A percentile compares a stretch with the other conserved stretches of the same genome.
phyloP scores from a whole-genome alignment of 2,113 vertebrate species.

The Hyperopisus bebe region DNA sequence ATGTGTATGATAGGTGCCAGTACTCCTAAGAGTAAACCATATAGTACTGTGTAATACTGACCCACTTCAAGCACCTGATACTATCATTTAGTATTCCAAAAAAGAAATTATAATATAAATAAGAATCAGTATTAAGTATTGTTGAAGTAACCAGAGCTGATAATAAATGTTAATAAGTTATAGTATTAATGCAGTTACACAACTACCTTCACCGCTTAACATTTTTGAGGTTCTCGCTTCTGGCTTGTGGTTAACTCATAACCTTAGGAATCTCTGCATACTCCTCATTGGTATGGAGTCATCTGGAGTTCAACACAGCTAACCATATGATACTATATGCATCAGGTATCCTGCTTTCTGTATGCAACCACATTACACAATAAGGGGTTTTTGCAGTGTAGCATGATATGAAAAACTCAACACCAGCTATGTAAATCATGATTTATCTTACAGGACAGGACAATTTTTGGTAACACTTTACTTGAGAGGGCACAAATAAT shows the following conservation, averaged over 20 bases:
- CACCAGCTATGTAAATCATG: not conserved
- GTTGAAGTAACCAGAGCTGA: not conserved
- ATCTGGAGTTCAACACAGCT: not conserved
- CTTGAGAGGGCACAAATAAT: not conserved
- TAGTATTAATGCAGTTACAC: not conserved
- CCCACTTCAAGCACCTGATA: not conserved
- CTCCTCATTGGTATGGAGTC: not conserved
- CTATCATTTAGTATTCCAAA: not conserved
- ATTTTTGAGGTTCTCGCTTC: not conserved
- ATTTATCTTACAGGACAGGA: not conserved
- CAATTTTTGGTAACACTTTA: not conserved
- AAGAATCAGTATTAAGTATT: not conserved
- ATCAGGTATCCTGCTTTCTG: not conserved
- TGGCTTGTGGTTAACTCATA: not conserved
- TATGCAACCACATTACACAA: not conserved
- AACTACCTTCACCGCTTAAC: not conserved
- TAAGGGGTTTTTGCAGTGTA: not conserved
- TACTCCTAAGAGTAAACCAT: not conserved
- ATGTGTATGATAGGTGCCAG: not conserved
- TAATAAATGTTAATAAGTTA: not conserved
- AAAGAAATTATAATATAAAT: not conserved
- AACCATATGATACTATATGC: not conserved
- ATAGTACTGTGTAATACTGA: not conserved
- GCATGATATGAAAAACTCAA: not conserved
- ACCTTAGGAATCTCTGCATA: not conserved